These are phyloP conservation scores for Hylaeus anthracinus DNA, from an alignment of 1,140 invertebrate genomes.

Conservation along the genomic window DNA sequence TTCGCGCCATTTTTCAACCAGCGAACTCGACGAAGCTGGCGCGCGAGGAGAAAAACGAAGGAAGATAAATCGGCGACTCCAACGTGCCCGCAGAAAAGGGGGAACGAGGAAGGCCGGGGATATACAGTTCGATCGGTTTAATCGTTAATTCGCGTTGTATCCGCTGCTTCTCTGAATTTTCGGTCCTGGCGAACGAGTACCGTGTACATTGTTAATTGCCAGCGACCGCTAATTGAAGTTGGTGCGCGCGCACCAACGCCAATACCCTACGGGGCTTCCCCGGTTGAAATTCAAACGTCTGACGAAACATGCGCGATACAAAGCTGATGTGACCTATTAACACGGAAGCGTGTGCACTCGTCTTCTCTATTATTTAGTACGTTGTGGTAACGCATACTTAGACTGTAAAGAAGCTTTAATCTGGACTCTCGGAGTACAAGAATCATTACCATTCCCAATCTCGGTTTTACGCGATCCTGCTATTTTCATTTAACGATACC, in stretches of 20 bases:
- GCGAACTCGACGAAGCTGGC: neutral
- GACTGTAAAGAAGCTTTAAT: too few species aligned
- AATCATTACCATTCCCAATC: neutral
- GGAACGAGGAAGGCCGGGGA: too few species aligned
- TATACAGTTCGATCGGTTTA: constrained; percentile 32
- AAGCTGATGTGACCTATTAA: neutral
- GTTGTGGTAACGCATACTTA: too few species aligned
- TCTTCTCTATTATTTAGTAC: too few species aligned
- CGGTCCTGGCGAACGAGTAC: constrained; percentile 40
- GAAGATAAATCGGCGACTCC: constrained; percentile 25
- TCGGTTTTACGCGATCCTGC: neutral
- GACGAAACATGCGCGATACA: too few species aligned
- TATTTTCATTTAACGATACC: neutral
- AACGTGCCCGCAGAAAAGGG: neutral
- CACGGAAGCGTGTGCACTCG: too few species aligned
- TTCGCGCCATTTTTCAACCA: constrained; percentile 12
- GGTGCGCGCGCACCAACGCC: neutral
- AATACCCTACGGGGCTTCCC: constrained; percentile 1
- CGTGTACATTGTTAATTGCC: constrained; percentile 64
- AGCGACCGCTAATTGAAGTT: constrained; percentile 63
- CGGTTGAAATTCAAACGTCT: constrained; percentile 19
- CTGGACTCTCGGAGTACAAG: neutral
- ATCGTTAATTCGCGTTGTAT: constrained; percentile 55
- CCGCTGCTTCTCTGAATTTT: constrained; percentile 50
- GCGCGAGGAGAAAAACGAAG: neutral